These are phyloP conservation scores for Pristionchus pacificus DNA, from an alignment of 1,140 invertebrate species.

Conservation along the genomic window DNA sequence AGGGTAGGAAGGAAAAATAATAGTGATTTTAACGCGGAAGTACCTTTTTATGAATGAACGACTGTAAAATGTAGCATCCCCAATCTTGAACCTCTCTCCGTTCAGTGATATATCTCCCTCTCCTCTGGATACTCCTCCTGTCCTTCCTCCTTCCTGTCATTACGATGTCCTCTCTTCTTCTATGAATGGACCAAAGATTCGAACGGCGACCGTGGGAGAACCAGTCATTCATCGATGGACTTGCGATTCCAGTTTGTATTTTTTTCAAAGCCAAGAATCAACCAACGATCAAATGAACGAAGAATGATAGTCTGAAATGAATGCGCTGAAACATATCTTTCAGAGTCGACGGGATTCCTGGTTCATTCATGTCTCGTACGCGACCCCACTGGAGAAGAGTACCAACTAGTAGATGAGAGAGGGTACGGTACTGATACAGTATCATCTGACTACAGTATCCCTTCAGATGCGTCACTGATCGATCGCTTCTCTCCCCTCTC, in stretches of 20 bases:
- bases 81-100: slow-evolving; percentile 1
- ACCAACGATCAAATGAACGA: not conserved
- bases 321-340: too few species aligned
- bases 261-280: too few species aligned
- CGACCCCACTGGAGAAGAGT: slow-evolving; percentile 29
- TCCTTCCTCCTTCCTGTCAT: slow-evolving; percentile 19
- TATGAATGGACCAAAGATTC: slow-evolving; percentile 24
- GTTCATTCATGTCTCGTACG: slow-evolving; percentile 34
- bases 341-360: slow-evolving; percentile 29
- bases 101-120: not conserved
- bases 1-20: too few species aligned
- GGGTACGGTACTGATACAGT: slow-evolving; percentile 18
- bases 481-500: slow-evolving; percentile 4
- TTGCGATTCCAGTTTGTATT: slow-evolving; percentile 18
- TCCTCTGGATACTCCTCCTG: not conserved
- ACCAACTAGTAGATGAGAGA: slow-evolving; percentile 33
- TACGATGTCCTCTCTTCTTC: slow-evolving; percentile 32
- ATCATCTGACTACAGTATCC: not conserved
- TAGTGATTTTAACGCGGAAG: too few species aligned
- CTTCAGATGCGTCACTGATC: not conserved
- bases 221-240: slow-evolving; percentile 33
- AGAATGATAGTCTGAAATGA: not conserved
- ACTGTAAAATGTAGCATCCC: too few species aligned
- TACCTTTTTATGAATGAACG: too few species aligned
- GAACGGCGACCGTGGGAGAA: slow-evolving; percentile 37